Conservation (phyloP, 2,113 vertebrate species). For the Camelus dromedarius region DNA sequence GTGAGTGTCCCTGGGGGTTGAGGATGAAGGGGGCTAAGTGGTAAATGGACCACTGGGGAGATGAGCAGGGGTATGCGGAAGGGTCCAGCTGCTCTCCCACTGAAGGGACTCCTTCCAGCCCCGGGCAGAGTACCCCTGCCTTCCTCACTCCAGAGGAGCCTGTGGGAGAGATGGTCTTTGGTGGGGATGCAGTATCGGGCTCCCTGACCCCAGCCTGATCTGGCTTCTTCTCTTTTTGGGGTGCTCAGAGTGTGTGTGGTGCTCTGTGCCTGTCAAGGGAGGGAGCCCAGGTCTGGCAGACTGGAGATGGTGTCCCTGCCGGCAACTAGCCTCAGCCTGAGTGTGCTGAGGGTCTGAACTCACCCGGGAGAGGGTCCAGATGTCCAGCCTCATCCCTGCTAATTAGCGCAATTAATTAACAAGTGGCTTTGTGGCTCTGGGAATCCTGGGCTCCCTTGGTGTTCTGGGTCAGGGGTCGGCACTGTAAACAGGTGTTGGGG, state of each 20-base stretch:
- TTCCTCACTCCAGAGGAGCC: neutral
- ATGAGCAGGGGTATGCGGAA: neutral
- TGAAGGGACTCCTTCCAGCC: neutral
- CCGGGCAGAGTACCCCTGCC: neutral
- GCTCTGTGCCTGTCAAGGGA: neutral
- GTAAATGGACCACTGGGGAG: neutral
- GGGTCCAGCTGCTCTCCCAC: neutral
- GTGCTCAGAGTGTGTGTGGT: neutral
- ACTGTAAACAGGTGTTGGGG: neutral
- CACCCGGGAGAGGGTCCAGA: conserved; percentile 89
- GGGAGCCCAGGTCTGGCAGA: neutral
- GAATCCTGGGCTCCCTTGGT: conserved; percentile 65
- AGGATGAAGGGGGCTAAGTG: neutral
- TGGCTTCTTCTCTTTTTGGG: neutral
- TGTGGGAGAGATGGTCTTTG: neutral
- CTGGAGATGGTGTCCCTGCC: conserved; percentile 65
- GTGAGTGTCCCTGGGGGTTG: neutral
- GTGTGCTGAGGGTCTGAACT: conserved; percentile 75
- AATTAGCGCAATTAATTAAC: conserved; percentile 97
- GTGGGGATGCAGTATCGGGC: neutral
- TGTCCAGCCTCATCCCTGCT: conserved; percentile 92
- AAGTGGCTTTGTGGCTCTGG: conserved; percentile 84
- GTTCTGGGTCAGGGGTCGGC: neutral
- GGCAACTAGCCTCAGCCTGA: conserved; percentile 68
- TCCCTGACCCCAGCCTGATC: neutral